Evolutionary conservation across 1,140 invertebrate genomes (phyloP).

Genomic region (Neocloeon triangulifer): DNA sequence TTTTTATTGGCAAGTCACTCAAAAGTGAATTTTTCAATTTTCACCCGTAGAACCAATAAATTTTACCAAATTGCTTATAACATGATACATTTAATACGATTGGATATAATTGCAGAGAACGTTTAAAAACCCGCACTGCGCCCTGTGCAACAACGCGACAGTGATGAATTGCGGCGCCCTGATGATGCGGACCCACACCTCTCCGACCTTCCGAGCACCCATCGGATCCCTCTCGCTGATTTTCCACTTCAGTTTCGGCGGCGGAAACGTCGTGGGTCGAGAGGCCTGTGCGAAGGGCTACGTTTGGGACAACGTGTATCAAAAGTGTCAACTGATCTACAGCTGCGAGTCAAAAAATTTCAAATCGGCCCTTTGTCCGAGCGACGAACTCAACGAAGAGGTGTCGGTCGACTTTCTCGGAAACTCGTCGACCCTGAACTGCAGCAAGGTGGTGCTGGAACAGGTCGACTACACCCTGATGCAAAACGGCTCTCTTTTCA

Average conservation of each 20-base stretch:
- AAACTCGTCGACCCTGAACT: slow-evolving; percentile 1
- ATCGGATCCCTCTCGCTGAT: slow-evolving; percentile 2
- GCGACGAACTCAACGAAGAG: too few species aligned
- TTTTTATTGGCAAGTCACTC: too few species aligned
- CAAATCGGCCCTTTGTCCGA: too few species aligned
- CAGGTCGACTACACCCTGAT: slow-evolving; percentile 5
- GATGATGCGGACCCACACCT: neutral
- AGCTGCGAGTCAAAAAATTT: too few species aligned
- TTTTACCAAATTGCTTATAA: too few species aligned
- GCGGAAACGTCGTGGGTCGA: neutral
- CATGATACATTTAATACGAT: too few species aligned
- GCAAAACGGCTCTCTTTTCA: slow-evolving; percentile 8
- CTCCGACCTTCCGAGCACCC: too few species aligned
- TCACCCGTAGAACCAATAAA: too few species aligned
- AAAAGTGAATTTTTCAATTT: too few species aligned
- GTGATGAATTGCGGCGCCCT: neutral
- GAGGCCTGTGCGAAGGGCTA: neutral
- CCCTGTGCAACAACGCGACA: slow-evolving; percentile 12
- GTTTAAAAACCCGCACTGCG: slow-evolving; percentile 20
- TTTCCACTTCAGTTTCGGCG: neutral
- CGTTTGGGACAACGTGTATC: too few species aligned
- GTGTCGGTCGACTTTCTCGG: too few species aligned
- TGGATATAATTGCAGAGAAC: slow-evolving; percentile 3
- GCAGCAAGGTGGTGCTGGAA: slow-evolving; percentile 3
- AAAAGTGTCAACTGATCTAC: too few species aligned